Percentiles rank a stretch among this genome's conserved stretches.
Conservation (phyloP, 2,888 invertebrate genomes). For the Dolomedes plantarius region DNA sequence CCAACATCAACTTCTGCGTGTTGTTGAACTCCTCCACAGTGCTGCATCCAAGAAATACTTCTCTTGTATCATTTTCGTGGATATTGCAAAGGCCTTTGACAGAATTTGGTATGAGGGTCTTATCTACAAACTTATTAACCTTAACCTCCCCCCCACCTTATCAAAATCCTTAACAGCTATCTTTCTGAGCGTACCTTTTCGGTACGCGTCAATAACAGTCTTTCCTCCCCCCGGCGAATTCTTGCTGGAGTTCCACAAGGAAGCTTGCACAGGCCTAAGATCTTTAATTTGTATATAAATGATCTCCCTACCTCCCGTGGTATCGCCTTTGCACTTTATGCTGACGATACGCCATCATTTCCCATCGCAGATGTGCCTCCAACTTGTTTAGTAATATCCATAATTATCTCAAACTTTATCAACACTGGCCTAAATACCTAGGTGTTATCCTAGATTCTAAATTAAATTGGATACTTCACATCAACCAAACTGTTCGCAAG, state of each 20-base stretch:
- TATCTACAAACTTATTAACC: background rate
- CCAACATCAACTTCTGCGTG: background rate
- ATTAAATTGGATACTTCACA: too few species aligned
- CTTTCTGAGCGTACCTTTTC: background rate
- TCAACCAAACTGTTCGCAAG: too few species aligned
- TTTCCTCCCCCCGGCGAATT: background rate
- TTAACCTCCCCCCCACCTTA: background rate
- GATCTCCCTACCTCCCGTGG: background rate
- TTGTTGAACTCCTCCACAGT: background rate
- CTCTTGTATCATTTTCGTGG: background rate
- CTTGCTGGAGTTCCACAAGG: background rate
- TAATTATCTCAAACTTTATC: too few species aligned
- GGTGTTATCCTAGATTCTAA: too few species aligned
- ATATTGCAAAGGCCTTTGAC: background rate
- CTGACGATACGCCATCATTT: too few species aligned
- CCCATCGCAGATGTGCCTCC: too few species aligned
- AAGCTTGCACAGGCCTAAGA: background rate
- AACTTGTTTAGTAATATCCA: too few species aligned
- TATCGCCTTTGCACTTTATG: too few species aligned
- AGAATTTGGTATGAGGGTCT: background rate
- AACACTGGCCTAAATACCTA: too few species aligned
- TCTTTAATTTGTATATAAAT: background rate
- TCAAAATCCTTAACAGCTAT: background rate
- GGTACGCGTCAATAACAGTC: background rate
- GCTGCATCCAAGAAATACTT: background rate